Conservation (phyloP, 92 coral and sea anemone species). For the Phenganax subtilis region DNA sequence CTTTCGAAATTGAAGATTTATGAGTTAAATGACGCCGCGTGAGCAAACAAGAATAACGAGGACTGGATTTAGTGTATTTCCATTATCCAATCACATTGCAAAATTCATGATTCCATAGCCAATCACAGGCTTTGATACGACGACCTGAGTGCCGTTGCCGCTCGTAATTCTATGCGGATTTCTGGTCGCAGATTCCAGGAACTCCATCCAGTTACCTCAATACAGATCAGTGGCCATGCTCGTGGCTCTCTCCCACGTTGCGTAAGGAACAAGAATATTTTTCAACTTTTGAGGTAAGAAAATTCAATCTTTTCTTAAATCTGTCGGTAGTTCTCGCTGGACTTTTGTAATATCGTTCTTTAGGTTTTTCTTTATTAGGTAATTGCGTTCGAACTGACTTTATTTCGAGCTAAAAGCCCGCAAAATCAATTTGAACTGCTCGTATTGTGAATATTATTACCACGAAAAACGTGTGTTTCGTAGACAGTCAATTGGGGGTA, state of each 20-base stretch:
- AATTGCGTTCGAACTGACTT: not conserved
- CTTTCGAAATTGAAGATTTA: too few species aligned
- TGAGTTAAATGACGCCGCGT: too few species aligned
- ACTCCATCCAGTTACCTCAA: too few species aligned
- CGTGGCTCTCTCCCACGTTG: slow-evolving; percentile 26
- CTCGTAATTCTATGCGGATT: too few species aligned
- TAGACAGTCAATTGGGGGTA: not conserved
- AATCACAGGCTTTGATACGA: too few species aligned
- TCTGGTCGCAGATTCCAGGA: too few species aligned
- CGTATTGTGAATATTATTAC: not conserved
- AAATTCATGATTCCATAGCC: too few species aligned
- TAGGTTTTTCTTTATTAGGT: not conserved
- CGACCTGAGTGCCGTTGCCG: too few species aligned
- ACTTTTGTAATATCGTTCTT: not conserved
- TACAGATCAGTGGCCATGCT: not conserved
- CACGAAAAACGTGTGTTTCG: not conserved
- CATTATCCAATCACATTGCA: too few species aligned
- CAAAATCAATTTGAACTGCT: not conserved
- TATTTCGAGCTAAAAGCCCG: not conserved
- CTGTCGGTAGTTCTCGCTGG: not conserved
- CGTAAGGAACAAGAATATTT: slow-evolving; percentile 6
- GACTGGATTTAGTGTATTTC: too few species aligned
- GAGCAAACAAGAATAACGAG: too few species aligned
- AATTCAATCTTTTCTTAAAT: not conserved
- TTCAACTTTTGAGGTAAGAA: slow-evolving; percentile 2